phyloP scores from a whole-genome alignment of 2,113 vertebrate species.

The Myiozetetes cayanensis region DNA sequence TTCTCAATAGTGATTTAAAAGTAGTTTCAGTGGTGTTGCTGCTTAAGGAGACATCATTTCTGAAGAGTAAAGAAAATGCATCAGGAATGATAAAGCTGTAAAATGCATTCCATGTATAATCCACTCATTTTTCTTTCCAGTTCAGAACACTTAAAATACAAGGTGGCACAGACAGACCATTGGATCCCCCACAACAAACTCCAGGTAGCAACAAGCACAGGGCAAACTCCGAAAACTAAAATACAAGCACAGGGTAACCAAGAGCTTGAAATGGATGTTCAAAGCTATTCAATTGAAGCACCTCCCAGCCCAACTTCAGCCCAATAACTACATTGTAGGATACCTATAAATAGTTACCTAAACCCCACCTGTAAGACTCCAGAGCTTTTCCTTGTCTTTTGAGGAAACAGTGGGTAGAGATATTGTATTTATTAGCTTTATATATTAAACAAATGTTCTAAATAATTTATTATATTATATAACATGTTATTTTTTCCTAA shows the following conservation, averaged over 20 bases:
- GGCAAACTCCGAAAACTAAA: background rate
- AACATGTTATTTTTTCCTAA: background rate
- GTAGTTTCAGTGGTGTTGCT: background rate
- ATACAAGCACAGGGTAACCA: background rate
- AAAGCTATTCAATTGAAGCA: background rate
- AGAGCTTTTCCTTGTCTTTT: background rate
- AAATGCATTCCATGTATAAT: background rate
- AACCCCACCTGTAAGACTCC: background rate
- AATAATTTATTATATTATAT: too few relatives aligned
- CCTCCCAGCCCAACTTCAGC: background rate
- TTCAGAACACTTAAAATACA: background rate
- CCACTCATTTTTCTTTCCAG: background rate
- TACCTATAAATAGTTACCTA: background rate
- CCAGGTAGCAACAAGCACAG: background rate
- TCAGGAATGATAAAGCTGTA: background rate
- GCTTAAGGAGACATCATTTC: background rate
- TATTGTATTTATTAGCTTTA: background rate
- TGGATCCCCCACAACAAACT: background rate
- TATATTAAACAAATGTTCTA: background rate
- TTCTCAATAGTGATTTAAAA: background rate
- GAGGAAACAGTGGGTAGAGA: background rate
- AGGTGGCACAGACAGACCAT: background rate
- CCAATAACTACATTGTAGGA: background rate
- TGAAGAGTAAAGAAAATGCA: background rate
- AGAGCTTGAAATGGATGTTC: background rate